Percentiles rank a stretch among this genome's conserved stretches.
Conservation (phyloP, 2,113 vertebrate genomes). For the Urocynchramus pylzowi region DNA sequence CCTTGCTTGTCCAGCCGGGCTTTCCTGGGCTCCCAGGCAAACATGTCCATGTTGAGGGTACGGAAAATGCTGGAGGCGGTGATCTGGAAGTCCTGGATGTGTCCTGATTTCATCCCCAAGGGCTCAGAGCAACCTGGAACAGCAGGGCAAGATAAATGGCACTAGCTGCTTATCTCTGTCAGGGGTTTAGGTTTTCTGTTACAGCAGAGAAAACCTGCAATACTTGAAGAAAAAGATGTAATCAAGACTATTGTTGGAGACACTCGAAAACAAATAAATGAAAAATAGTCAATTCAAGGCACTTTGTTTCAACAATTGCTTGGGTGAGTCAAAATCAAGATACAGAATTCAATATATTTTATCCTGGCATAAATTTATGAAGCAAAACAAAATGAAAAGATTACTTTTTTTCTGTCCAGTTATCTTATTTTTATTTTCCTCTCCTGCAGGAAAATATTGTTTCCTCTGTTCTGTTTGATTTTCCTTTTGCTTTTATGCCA, state of each 20-base stretch:
- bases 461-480: background rate
- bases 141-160: conserved; percentile 5
- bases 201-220: background rate
- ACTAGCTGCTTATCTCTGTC: background rate
- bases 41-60: conserved; percentile 99
- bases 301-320: conserved; percentile 41
- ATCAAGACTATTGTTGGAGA: conserved; percentile 40
- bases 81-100: conserved; percentile 95
- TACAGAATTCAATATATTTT: conserved; percentile 27
- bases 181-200: background rate
- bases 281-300: conserved; percentile 36
- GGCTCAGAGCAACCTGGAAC: conserved; percentile 94
- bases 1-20: conserved; percentile 97
- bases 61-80: conserved; percentile 93
- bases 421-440: conserved; percentile 3
- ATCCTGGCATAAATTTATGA: conserved; percentile 19
- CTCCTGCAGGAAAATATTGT: background rate
- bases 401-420: background rate
- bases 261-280: background rate
- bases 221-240: background rate
- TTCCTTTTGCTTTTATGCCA: background rate
- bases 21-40: conserved; percentile 96
- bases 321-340: conserved; percentile 40
- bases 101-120: conserved; percentile 96
- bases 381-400: conserved; percentile 8